Evolutionary conservation across 2,888 invertebrate species (phyloP).

Genomic region (Hypena proboscidalis): DNA sequence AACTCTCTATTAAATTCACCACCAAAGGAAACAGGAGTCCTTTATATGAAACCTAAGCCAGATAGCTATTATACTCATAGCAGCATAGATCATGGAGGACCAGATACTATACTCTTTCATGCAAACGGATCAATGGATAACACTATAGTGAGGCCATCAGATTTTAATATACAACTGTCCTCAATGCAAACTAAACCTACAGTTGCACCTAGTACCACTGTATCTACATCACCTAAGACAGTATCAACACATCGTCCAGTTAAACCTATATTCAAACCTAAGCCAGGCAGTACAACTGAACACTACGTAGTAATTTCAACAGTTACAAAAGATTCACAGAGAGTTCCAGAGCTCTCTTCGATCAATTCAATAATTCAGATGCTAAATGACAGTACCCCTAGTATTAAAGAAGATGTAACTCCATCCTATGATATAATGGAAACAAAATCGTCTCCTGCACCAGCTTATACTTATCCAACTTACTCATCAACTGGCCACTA

Average conservation of each 20-base stretch:
- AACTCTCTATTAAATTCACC: constrained; percentile 77
- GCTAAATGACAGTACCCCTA: constrained; percentile 83
- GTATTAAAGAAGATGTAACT: constrained; percentile 67
- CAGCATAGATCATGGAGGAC: constrained; percentile 85
- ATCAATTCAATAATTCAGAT: constrained; percentile 87
- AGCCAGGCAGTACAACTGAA: constrained; percentile 73
- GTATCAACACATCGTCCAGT: constrained; percentile 75
- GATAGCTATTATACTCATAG: constrained; percentile 80
- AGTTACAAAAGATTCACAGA: constrained; percentile 75
- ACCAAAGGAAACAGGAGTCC: constrained; percentile 70
- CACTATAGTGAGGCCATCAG: constrained; percentile 79
- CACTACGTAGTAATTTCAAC: constrained; percentile 86
- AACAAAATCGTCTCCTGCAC: constrained; percentile 72
- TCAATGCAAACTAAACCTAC: constrained; percentile 81
- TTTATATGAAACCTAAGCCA: constrained; percentile 63
- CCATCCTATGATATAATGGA: constrained; percentile 65
- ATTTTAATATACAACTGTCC: constrained; percentile 79
- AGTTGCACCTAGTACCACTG: constrained; percentile 58
- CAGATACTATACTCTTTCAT: constrained; percentile 87
- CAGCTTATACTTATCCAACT: constrained; percentile 62
- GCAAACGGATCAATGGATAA: constrained; percentile 83
- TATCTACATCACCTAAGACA: constrained; percentile 61
- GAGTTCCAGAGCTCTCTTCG: constrained; percentile 74
- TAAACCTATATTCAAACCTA: constrained; percentile 85
- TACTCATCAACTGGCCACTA: constrained; percentile 73